Conservation (phyloP, 2,113 vertebrate genomes). For the Hoplias malabaricus region DNA sequence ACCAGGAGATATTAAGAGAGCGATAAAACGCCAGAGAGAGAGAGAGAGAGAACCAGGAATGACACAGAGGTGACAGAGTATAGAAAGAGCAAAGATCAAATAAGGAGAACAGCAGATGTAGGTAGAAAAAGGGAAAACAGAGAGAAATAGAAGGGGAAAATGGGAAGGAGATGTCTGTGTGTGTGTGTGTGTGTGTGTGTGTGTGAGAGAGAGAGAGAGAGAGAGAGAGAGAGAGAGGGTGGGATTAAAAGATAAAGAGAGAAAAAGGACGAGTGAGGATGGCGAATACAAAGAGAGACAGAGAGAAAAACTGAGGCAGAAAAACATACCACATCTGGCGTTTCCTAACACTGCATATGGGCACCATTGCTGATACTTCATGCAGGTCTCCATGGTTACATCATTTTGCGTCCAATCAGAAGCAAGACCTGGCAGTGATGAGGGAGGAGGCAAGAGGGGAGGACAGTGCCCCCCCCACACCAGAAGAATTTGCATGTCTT, state of each 20-base stretch:
- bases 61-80: no score
- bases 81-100: no score
- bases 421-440: constrained; percentile 36
- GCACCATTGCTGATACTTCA: constrained; percentile 35
- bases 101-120: no score
- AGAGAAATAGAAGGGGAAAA: no score
- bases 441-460: constrained; percentile 38
- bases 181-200: no score
- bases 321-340: constrained; percentile 55
- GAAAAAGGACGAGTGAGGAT: neutral
- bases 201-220: constrained; percentile 1
- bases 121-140: no score
- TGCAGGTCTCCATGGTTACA: constrained; percentile 49
- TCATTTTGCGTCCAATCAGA: constrained; percentile 51
- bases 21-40: no score
- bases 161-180: no score
- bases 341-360: constrained; percentile 47
- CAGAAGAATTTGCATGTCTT: constrained; percentile 44
- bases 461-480: constrained; percentile 28
- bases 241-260: no score
- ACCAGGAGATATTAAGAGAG: neutral
- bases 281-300: constrained; percentile 7
- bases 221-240: neutral
- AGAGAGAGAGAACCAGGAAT: constrained; percentile 1
- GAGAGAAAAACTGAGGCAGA: neutral